phyloP scores from a whole-genome alignment of 2,113 vertebrate genomes.

The Psephotus haematonotus region DNA sequence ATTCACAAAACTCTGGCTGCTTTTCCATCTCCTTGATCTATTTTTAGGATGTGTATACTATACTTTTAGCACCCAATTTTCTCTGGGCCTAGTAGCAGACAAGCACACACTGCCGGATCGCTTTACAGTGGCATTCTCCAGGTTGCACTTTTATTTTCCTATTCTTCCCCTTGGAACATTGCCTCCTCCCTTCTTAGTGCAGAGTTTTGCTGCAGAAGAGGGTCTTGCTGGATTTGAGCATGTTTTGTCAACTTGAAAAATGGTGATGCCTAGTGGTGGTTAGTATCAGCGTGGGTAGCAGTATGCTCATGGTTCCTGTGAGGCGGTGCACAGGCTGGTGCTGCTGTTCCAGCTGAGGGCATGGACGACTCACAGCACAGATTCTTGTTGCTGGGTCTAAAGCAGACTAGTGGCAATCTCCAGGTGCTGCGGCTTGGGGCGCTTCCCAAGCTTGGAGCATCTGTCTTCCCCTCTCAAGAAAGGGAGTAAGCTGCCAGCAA shows the following conservation, averaged over 20 bases:
- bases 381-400: background rate
- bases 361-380: background rate
- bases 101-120: background rate
- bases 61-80: background rate
- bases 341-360: background rate
- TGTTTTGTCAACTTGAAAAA: background rate
- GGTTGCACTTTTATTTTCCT: background rate
- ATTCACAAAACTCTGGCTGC: background rate
- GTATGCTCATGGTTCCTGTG: background rate
- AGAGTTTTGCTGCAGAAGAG: background rate
- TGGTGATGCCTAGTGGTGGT: background rate
- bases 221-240: background rate
- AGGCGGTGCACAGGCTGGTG: background rate
- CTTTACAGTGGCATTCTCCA: background rate
- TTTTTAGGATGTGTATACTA: background rate
- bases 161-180: background rate
- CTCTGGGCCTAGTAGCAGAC: background rate
- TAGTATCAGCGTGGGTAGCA: rapidly evolving
- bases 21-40: background rate
- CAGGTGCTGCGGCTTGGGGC: background rate
- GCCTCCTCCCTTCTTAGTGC: background rate
- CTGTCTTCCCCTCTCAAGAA: background rate
- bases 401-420: background rate
- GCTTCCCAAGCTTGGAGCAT: background rate
- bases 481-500: background rate